Conservation (phyloP, 2,797 vertebrate genomes). For the Ibycter americanus region DNA sequence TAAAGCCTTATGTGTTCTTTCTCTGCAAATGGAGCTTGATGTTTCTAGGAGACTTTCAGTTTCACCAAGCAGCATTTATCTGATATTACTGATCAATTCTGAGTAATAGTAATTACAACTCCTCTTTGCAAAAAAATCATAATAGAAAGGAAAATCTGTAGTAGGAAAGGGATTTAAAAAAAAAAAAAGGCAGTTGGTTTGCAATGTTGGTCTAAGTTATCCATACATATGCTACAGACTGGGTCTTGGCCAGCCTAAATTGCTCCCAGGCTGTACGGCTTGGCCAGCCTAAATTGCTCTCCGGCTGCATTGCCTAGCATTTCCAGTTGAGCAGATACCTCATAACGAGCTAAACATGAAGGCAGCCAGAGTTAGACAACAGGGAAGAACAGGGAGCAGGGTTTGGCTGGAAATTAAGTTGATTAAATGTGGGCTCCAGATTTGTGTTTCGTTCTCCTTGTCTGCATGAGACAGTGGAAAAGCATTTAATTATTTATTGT, state of each 20-base stretch:
- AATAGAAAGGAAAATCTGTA: neutral
- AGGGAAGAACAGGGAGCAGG: neutral
- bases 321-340: neutral
- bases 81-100: accelerated
- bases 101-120: neutral
- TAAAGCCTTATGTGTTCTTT: neutral
- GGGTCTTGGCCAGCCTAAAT: neutral
- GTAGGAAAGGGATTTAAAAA: neutral
- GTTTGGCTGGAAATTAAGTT: neutral
- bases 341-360: neutral
- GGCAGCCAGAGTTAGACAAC: neutral
- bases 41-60: neutral
- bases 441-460: neutral
- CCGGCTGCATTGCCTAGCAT: neutral
- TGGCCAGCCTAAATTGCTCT: neutral
- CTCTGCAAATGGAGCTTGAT: accelerated
- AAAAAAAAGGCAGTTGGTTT: neutral
- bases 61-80: neutral
- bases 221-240: neutral
- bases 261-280: neutral
- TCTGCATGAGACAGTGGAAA: neutral
- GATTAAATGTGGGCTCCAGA: neutral
- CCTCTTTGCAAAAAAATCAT: neutral
- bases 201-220: neutral
- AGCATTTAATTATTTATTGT: neutral